Evolutionary conservation across 2,888 invertebrate genomes (phyloP), one percentile per base, ranked within the genome.

Genomic region (Allygus modestus): DNA sequence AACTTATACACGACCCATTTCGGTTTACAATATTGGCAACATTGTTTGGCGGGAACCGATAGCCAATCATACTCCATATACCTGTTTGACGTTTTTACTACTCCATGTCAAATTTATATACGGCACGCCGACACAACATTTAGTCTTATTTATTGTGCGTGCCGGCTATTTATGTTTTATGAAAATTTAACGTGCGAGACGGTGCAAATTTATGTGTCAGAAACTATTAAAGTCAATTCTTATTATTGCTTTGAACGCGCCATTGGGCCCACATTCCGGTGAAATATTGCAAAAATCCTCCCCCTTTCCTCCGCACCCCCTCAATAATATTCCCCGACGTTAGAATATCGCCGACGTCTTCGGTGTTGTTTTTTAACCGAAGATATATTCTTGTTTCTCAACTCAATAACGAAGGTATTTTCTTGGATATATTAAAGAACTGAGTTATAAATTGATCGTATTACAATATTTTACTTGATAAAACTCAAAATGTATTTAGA

Each of bases 121-220:
- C 37, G 28, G 23, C 20, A 11, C 73, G 37, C 73, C 79, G 58
- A 79, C 79, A 54, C 58, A 31, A 51, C 79, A 58, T 79, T 79
- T 79, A 58, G 37, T 58, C 58, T 79, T 79, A 79, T 79, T 79
- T 79, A 79, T 79, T 79, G 79, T 79, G 33, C 33, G 77, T 51
- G 77, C 20, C 31, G 31, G 58, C 75, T 83, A 54, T 83, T 83
- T 83, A 83, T 83, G 83, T 83, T 83, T 83, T 83, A 83, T 83
- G 83, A 83, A 83, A 83, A 73, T 83, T 43, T 83, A 83, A 83
- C 37, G 37, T n/a, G 71, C 81, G 20, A 71, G 81, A 58, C 84
- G 61, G 84, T 73, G 81, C 28, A 61, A 84, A 84, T 84, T 84
- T 84, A 84, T 84, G 84, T 84, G 81, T 73, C 84, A 84, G 75